phyloP scores from a whole-genome alignment of 2,888 invertebrate species.

The Dicranocentrus wangi region DNA sequence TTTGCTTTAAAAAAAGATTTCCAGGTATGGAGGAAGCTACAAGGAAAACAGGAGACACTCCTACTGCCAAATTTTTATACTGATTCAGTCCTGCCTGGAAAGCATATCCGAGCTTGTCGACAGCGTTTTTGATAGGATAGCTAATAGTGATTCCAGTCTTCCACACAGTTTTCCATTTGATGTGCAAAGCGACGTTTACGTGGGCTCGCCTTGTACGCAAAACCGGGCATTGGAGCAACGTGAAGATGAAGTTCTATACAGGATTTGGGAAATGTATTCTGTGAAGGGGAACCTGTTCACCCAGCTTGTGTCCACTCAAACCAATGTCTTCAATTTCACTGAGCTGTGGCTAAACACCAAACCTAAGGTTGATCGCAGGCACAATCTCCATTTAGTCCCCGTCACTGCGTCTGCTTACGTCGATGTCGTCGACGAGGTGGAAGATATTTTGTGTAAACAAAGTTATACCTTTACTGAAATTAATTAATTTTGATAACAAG shows the following conservation, averaged over 20 bases:
- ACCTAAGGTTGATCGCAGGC: constrained; percentile 18
- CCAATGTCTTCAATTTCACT: background rate
- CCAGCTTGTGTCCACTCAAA: background rate
- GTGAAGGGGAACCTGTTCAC: constrained; percentile 4
- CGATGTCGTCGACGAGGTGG: constrained; percentile 20
- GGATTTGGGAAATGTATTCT: constrained; percentile 34
- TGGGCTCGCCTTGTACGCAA: background rate
- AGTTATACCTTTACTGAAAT: background rate
- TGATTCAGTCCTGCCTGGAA: background rate
- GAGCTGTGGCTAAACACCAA: background rate
- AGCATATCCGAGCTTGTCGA: background rate
- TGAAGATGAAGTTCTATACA: background rate
- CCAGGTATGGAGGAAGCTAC: background rate
- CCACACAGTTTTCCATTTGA: constrained; percentile 7
- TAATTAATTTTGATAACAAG: background rate
- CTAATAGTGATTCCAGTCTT: background rate
- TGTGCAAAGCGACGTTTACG: constrained; percentile 7
- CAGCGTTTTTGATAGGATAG: background rate
- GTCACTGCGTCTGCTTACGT: constrained; percentile 20
- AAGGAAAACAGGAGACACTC: background rate
- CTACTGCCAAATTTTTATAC: background rate
- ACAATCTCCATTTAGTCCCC: background rate
- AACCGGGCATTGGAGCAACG: background rate
- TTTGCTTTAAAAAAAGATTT: too few relatives aligned
- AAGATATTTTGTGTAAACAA: too few relatives aligned